Base-by-base conservation (phyloP, 2,797 vertebrate species). In the Rhinogobio ventralis region DNA sequence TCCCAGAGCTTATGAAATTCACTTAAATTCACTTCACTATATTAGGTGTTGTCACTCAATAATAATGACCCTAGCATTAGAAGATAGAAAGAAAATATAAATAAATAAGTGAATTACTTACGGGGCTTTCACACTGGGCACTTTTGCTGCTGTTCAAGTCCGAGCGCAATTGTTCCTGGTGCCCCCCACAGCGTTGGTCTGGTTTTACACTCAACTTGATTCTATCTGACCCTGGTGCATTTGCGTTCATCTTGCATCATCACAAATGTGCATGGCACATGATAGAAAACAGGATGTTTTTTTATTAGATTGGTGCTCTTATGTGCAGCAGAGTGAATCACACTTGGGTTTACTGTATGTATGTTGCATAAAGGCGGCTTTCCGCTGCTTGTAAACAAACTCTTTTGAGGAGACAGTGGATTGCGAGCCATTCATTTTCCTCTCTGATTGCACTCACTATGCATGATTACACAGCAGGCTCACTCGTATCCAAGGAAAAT, bases 91-190 rank as follows among this genome's bases (percentile, higher is more conserved):
- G 0, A n/a, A 55, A 36, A n/a, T 17, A 5, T 39, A 17, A 39
- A 76, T 53, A 33, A 33, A 14, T 74, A 62, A 15, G 13, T 25
- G n/a, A 62, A 14, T 25, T n/a, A 14, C n/a, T 62, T 25, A 13
- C 10, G n/a, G 11, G 57, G n/a, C 57, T 62, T 62, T 62, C 11
- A 60, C 10, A 14, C 8, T n/a, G 23, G 55, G 4, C 8, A 57
- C 10, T n/a, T 60, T 60, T 60, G 55, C 55, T 57, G 55, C 9
- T 10, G 10, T 60, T 5, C 7, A 11, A 25, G 23, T 60, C 4
- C 0, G 23, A 60, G 55, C 11, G 0, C 19, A 11, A 13, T 5
- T 25, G n/a, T 60, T 60, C 10, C 23, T 0, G 3, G 9, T 9
- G 3, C 20, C 8, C 51, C 53, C 20, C 9, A 4, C 9, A 11